These are phyloP conservation scores for Troides aeacus DNA, from an alignment of 2,888 invertebrate genomes.

Conservation along the genomic window DNA sequence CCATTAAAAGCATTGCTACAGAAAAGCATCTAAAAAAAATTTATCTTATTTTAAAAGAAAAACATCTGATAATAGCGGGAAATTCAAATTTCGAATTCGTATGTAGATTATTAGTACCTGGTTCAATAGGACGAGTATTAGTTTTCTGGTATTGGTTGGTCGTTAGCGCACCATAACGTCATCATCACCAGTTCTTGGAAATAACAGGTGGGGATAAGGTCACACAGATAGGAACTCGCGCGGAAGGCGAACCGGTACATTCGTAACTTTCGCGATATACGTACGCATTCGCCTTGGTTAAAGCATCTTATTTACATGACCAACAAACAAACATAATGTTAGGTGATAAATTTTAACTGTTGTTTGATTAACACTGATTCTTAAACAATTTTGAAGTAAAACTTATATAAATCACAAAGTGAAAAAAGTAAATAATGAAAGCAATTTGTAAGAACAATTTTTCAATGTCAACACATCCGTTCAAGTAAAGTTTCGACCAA, in stretches of 20 bases:
- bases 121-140: slow-evolving; percentile 25
- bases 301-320: slow-evolving; percentile 5
- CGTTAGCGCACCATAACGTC: slow-evolving; percentile 60
- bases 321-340: not conserved
- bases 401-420: not conserved
- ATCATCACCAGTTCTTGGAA: slow-evolving; percentile 55
- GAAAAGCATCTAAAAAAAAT: too few relatives aligned
- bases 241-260: slow-evolving; percentile 29
- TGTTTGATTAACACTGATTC: not conserved
- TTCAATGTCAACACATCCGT: slow-evolving; percentile 8
- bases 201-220: slow-evolving; percentile 57
- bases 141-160: slow-evolving; percentile 51
- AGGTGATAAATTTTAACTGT: not conserved
- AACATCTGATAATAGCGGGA: not conserved
- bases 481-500: not conserved
- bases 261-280: slow-evolving; percentile 26
- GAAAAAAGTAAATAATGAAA: not conserved
- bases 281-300: slow-evolving; percentile 8
- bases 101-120: slow-evolving; percentile 3
- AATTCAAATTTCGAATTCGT: slow-evolving; percentile 19
- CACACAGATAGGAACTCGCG: slow-evolving; percentile 34
- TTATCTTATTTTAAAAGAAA: not conserved
- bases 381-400: not conserved
- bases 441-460: not conserved
- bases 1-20: too few relatives aligned